Base-by-base conservation (phyloP, 2,113 vertebrate species). In the human (Homo sapiens) region DNA sequence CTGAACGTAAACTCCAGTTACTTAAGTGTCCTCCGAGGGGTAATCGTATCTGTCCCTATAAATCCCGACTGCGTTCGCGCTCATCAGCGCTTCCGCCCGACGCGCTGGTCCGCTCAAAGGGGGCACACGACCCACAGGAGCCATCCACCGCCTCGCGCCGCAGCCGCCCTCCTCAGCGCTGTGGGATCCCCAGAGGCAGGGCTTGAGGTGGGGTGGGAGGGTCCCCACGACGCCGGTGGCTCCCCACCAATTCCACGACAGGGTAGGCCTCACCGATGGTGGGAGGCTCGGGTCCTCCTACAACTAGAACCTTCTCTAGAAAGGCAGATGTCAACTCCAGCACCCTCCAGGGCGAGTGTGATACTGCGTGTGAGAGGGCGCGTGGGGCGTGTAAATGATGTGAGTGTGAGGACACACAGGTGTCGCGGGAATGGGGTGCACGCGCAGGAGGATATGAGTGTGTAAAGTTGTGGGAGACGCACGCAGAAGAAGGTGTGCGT, bases 21-120 rank as follows among this genome's bases (percentile, higher is more conserved):
- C 98, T 96, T 98, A 98, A 99, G 98, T 87, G 98, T 99, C 96
- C 99, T 99, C 98, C 48, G 92, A 99, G 98, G 99, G 93, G 94
- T 98, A 98, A 98, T 99, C 98, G 98, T 97, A 96, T 97, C 98
- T 97, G 90, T 96, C 95, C 27, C 98, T 96, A 98, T 98, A 98
- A 98, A 99, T 98, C 97, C 97, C 92, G 59, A n/a, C 96, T 89
- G 95, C 83, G 23, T 96, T 97, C 81, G 18, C 82, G 94, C 97
- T 96, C 94, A 48, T 70, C 93, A 64, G 96, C 32, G 82, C 84
- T 94, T 94, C 97, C 50, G 95, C 87, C 80, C 45, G 2, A 64
- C 2, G 8, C 32, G 66, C 57, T 48, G 2, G 4, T 27, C 38
- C 1, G n/a, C 55, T 86, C 72, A 35, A 43, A n/a, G 18, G 66